These are phyloP conservation scores for Cenopis cana DNA, from an alignment of 2,888 invertebrate species.

Conservation along the genomic window DNA sequence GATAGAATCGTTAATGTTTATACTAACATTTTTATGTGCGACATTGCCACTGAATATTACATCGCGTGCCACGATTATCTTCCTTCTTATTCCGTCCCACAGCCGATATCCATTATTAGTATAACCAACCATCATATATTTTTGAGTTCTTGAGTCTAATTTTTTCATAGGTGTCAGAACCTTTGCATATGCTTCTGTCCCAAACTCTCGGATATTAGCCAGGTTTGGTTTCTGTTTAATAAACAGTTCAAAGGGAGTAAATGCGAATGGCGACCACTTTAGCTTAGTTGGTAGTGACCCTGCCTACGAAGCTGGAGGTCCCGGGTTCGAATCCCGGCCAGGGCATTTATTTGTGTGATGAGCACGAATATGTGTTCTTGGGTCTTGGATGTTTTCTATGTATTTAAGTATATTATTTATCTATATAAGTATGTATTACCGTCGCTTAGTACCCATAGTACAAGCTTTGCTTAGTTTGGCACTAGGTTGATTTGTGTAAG, in stretches of 20 bases:
- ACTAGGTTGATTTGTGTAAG: too few relatives aligned
- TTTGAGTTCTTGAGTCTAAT: neutral
- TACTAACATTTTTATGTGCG: neutral
- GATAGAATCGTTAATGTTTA: neutral
- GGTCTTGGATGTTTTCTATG: too few relatives aligned
- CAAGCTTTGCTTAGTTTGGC: too few relatives aligned
- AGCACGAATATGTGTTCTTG: too few relatives aligned
- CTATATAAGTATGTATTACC: too few relatives aligned
- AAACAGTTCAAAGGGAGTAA: conserved; percentile 2
- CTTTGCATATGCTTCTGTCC: neutral
- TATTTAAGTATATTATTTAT: too few relatives aligned
- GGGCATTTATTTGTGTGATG: too few relatives aligned
- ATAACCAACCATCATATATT: conserved; percentile 9
- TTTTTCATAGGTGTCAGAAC: neutral
- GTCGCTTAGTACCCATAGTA: too few relatives aligned
- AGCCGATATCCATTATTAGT: conserved; percentile 2
- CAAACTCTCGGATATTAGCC: conserved; percentile 1
- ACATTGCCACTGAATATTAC: conserved; percentile 3
- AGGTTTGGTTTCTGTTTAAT: conserved; percentile 1
- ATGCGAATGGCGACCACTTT: too few relatives aligned
- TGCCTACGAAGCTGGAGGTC: too few relatives aligned
- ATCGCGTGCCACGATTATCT: conserved; percentile 10
- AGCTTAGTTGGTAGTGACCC: too few relatives aligned
- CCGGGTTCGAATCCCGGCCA: too few relatives aligned
- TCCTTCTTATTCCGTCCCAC: neutral